Base-by-base conservation (phyloP, 2,797 vertebrate genomes). In the Sciaenops ocellatus region DNA sequence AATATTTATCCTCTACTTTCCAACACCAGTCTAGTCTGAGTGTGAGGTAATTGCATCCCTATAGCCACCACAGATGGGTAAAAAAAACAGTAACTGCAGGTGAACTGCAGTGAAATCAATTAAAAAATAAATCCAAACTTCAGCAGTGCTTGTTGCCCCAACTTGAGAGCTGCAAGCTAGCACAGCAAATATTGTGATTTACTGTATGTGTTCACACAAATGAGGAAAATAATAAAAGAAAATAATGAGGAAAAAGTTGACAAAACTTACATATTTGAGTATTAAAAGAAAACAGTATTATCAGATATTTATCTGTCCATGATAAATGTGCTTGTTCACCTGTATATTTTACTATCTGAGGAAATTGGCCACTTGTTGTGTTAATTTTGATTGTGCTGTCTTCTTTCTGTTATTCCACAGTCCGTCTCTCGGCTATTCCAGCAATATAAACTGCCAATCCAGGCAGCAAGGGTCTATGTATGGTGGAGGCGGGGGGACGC, bases 381-480 rank as follows among this genome's bases (percentile, higher is more conserved):
- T 16, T n/a, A 0, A 38, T 41, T 34, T 63, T 50, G 3, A 62
- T 34, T 46, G 44, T 44, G 20, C 54, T 54, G 42, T 62, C 57
- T 8, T 82, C 38, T 17, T 38, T 44, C 38, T 76, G 15, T 76
- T 7, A 2, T 42, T 38, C 56, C 42, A 34, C 85, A 94, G 91
- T 75, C 92, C 94, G 0, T 97, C 97, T 0, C 80, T 98, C 85
- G 96, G 96, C 51, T 97, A 97, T 88, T 96, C 97, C 88, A 92
- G 94, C 57, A 96, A 97, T 28, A 94, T 96, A 10, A 97, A 94
- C 85, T 97, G 97, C 88, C 97, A 97, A 76, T 94, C 95, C 72
- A 96, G 96, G 78, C 91, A 94, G 47, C 97, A 96, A 46, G 93
- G 94, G 0, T 94, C 94, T 80, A 91, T 95, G 73, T 97, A 96